phyloP scores from a whole-genome alignment of 92 coral and sea anemone genomes.

The Epizoanthus scotinus region DNA sequence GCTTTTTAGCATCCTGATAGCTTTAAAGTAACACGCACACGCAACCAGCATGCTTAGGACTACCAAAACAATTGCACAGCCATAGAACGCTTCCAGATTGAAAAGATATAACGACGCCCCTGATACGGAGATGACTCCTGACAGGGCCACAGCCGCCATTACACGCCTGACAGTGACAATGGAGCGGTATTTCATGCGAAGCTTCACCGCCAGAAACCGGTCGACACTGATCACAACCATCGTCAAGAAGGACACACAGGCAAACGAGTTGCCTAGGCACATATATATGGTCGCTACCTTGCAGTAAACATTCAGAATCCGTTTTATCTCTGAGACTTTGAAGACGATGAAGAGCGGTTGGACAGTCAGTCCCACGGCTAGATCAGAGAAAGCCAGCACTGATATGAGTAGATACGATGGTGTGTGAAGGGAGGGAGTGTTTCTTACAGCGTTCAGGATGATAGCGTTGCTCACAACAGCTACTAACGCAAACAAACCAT shows the following conservation, averaged over 20 bases:
- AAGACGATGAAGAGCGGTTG: constrained; percentile 28
- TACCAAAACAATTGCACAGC: not conserved
- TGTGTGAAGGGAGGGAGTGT: constrained; percentile 34
- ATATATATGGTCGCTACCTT: constrained; percentile 32
- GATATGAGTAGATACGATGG: constrained; percentile 25
- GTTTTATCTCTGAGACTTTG: constrained; percentile 29
- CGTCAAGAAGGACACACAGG: constrained; percentile 30
- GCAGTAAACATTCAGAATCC: constrained; percentile 17
- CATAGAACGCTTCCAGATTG: constrained; percentile 26
- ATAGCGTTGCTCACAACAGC: constrained; percentile 11
- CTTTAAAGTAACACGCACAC: constrained; percentile 26
- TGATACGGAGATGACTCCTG: not conserved
- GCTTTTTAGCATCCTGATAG: constrained; percentile 18
- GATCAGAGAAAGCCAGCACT: constrained; percentile 26
- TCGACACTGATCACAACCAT: constrained; percentile 38
- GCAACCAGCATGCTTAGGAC: constrained; percentile 9
- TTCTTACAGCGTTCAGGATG: constrained; percentile 20
- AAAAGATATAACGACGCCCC: constrained; percentile 16
- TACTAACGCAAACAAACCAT: not conserved
- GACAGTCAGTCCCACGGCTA: constrained; percentile 35
- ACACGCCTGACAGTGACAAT: constrained; percentile 28
- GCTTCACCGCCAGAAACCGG: constrained; percentile 36
- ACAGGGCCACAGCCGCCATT: constrained; percentile 1
- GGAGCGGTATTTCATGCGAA: constrained; percentile 36
- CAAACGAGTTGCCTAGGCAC: constrained; percentile 38